Base-by-base conservation (phyloP, 2,797 vertebrate genomes). In the Champsocephalus esox region DNA sequence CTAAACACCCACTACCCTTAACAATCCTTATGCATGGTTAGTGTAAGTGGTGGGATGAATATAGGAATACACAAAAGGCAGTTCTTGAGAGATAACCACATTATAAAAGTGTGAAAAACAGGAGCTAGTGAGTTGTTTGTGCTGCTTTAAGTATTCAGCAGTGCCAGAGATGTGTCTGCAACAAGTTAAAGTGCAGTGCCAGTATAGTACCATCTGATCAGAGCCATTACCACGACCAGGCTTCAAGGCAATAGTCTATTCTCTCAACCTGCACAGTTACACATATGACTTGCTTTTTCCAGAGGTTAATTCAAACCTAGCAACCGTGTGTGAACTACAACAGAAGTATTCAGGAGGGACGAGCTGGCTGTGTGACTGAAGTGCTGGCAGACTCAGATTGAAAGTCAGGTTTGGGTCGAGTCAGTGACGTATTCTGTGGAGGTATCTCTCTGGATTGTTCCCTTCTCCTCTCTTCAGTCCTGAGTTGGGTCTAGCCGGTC, bases 381-480 rank as follows among this genome's bases (percentile, higher is more conserved):
- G 13, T 9, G 50, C 50, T 32, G 48, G 43, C 17, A 24, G 5
- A 28, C 24, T 32, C 51, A 48, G 60, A 19, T 12, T 14, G 9
- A 34, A 12, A 19, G 56, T 66, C 55, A 17, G 50, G 19, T 49
- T 63, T 59, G 38, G 34, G n/a, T 61, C 12, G 2, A 8, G 6
- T 92, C 80, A 93, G 86, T 91, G 92, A 19, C 92, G 82, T 80
- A 94, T 93, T 76, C 75, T 84, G 78, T 95, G 93, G 50, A 94
- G 89, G 86, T 94, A 94, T 86, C 88, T 83, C 65, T 94, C 92
- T 34, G 90, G 84, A 60, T 92, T 82, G 9, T 61, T 85, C n/a
- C 87, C 84, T 9, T 67, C 82, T 66, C 86, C 86, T 80, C 91
- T 88, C 75, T 73, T 90, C 66, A 85, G 65, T 66, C 84, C 82